Conservation (phyloP, 2,113 vertebrate species). For the Genyomyrus donnyi region DNA sequence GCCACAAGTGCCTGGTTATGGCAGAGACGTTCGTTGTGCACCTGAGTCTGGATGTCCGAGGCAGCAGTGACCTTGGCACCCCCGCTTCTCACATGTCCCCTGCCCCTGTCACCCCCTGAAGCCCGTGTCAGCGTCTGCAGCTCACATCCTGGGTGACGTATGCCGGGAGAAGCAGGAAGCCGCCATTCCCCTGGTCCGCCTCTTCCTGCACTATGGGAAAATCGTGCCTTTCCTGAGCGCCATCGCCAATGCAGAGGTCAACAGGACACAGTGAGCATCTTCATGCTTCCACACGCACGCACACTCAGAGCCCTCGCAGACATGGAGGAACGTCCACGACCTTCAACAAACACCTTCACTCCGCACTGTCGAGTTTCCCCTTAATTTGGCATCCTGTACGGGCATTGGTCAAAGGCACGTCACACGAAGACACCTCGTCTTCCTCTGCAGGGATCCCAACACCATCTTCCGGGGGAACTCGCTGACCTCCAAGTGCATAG, state of each 20-base stretch:
- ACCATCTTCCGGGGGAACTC: constrained; percentile 98
- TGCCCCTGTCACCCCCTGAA: constrained; percentile 35
- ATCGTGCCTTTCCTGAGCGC: constrained; percentile 95
- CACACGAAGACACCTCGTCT: neutral
- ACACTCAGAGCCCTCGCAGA: neutral
- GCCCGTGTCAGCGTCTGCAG: constrained; percentile 89
- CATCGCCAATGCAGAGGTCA: constrained; percentile 89
- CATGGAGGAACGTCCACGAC: neutral
- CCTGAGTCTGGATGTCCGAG: neutral
- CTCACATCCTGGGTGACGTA: constrained; percentile 87
- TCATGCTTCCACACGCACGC: neutral
- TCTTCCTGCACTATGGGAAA: constrained; percentile 87
- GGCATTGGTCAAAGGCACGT: neutral
- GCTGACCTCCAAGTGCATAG: constrained; percentile 93
- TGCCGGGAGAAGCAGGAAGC: constrained; percentile 97
- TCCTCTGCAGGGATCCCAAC: constrained; percentile 79
- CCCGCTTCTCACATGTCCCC: neutral
- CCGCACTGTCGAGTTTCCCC: neutral
- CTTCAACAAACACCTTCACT: neutral
- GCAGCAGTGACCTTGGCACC: neutral
- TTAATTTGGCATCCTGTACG: neutral
- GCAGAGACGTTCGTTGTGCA: neutral
- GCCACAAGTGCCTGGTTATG: neutral
- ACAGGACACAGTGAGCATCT: constrained; percentile 87
- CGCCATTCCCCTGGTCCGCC: constrained; percentile 85